Conservation (phyloP, 2,888 invertebrate genomes). For the Zootermopsis nevadensis region DNA sequence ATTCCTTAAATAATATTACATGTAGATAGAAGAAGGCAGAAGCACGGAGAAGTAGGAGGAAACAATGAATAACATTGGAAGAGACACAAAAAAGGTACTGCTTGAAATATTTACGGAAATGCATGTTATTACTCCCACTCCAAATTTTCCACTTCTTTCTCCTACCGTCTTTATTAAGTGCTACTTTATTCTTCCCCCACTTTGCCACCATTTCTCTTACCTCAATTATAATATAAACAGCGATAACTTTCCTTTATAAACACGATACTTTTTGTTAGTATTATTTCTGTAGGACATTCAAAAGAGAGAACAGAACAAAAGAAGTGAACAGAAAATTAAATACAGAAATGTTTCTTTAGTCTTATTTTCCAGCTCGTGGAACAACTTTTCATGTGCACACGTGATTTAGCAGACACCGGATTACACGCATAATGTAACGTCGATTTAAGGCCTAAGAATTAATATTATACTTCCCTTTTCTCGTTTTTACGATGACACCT, state of each 20-base stretch:
- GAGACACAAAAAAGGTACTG: neutral
- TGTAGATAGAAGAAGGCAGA: too few species aligned
- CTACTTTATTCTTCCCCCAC: neutral
- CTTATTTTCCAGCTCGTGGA: neutral
- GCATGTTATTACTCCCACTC: too few species aligned
- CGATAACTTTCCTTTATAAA: neutral
- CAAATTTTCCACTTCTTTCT: neutral
- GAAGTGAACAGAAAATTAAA: neutral
- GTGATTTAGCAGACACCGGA: neutral
- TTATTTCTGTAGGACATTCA: neutral
- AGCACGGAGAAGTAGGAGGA: neutral
- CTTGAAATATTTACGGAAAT: slow-evolving; percentile 12
- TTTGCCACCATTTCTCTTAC: neutral
- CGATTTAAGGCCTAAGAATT: neutral
- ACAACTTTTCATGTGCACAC: neutral
- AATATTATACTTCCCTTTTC: neutral
- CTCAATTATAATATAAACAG: neutral
- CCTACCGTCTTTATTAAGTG: neutral
- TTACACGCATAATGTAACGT: neutral
- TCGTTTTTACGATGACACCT: neutral
- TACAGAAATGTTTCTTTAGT: neutral
- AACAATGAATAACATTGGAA: neutral
- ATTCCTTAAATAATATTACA: neutral
- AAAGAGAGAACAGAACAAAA: neutral
- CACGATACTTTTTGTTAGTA: neutral